Evolutionary conservation across 2,888 invertebrate genomes (phyloP).

Genomic region (Teleiodes luculella): DNA sequence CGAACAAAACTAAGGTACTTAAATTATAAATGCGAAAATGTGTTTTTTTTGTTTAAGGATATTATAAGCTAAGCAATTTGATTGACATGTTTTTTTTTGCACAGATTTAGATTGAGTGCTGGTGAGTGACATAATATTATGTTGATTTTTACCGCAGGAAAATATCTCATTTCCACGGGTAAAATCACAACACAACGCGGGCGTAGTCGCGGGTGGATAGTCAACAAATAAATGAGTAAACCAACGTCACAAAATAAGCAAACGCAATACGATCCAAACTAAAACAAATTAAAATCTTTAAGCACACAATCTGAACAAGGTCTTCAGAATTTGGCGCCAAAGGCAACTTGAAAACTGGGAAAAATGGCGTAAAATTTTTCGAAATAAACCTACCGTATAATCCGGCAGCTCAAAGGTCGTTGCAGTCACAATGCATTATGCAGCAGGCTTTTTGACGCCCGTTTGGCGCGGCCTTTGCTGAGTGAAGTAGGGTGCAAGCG

Average conservation of each 20-base stretch:
- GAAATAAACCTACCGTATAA: conserved; percentile 50
- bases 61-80: no score
- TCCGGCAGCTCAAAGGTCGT: conserved; percentile 49
- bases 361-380: conserved; percentile 39
- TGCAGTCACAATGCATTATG: conserved; percentile 61
- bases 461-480: conserved; percentile 29
- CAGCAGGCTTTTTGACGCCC: conserved; percentile 56
- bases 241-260: neutral
- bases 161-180: no score
- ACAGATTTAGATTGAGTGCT: no score
- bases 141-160: no score
- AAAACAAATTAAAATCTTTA: neutral
- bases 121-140: no score
- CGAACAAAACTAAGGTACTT: no score
- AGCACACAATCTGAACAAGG: neutral
- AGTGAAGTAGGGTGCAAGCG: conserved; percentile 5
- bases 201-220: no score
- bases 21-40: no score
- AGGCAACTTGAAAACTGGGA: conserved; percentile 31
- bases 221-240: no score
- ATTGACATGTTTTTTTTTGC: no score
- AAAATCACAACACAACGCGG: no score
- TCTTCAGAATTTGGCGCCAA: conserved; percentile 12
- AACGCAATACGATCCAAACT: neutral
- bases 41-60: no score